Base-by-base conservation (phyloP, 2,113 vertebrate species). In the Pangasianodon gigas region DNA sequence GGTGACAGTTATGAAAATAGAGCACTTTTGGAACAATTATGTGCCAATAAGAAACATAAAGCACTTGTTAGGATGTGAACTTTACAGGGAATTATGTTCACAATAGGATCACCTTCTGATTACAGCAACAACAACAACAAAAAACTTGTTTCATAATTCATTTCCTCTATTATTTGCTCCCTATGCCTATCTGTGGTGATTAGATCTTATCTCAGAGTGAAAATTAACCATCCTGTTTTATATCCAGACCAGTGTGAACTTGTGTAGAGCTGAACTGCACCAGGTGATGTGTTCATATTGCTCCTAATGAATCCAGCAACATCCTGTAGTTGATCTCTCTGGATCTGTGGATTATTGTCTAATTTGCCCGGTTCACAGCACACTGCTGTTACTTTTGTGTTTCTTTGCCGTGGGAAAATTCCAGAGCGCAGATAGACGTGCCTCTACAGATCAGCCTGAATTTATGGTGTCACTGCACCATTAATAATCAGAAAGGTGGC, bases 361-460 rank as follows among this genome's bases (percentile, higher is more conserved):
- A 10, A 44, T 67, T 87, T 58, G 84, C 62, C 3, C 19, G 75
- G 84, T 81, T 89, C 58, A 81, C 37, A 82, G 79, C 75, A 71
- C 58, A n/a, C n/a, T 46, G 51, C 80, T 84, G 60, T 46, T 67
- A 71, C 48, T 86, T 91, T 86, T 77, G n/a, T 79, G 26, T 48
- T 86, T 86, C 10, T 51, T 32, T 32, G 10, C 86, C 74, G 60
- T 90, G 89, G 85, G 85, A 89, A 91, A 81, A 89, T 88, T 65
- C 60, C 85, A 21, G 52, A 71, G 67, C 60, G 51, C 71, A 80
- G 52, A 77, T 32, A 90, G 26, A 71, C 84, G 54, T 89, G 87
- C 88, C 58, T 58, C 14, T 60, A 60, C 89, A 90, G 81, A 89
- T 77, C 89, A 54, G 58, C 62, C 71, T 69, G 56, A 62, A 65